Base-by-base conservation (phyloP, 2,888 invertebrate species). In the Phengaris alcon region DNA sequence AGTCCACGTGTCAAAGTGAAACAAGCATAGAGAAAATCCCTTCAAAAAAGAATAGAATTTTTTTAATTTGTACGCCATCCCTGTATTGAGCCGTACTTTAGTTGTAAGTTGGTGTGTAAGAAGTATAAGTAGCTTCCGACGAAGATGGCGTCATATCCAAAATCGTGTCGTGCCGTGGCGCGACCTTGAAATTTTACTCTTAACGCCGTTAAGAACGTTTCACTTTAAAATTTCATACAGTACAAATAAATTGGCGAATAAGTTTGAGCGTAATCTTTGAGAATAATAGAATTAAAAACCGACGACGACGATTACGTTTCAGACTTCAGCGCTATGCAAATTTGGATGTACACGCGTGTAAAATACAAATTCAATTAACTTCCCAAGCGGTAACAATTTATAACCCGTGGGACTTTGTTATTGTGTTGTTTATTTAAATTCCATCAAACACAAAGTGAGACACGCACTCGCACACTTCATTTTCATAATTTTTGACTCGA, bases 361-460 rank as follows among this genome's bases (percentile, higher is more conserved):
- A 69, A 22, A 70, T 70, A 70, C 51, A 70, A 70, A 70, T 70
- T 70, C 44, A 51, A 70, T 51, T 70, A 51, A 6, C 51, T 70
- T 70, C 72, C 52, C 72, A 72, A 52, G 51, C 22, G 15, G 51
- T 35, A 15, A 52, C 54, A 72, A 72, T 72, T 72, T 52, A 54
- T 52, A 72, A 72, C 8, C 35, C 72, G 72, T 72, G 72, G 35
- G 72, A 72, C 3, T 51, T 72, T 13, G 10, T 70, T 22, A 72
- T 72, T 72, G 35, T 35, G 35, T 72, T 13, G 72, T 72, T 72
- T 72, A 52, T 54, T 72, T 54, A 54, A 72, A 72, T 54, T 72
- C 72, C 22, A 12, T 72, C 52, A 35, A 52, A 72, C 69, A 69
- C 52, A 22, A 72, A 35, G 22, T 72, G 13, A 52, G 13, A 72